Evolutionary conservation across 1,140 invertebrate species (phyloP).

Genomic region (Babylonia areolata): DNA sequence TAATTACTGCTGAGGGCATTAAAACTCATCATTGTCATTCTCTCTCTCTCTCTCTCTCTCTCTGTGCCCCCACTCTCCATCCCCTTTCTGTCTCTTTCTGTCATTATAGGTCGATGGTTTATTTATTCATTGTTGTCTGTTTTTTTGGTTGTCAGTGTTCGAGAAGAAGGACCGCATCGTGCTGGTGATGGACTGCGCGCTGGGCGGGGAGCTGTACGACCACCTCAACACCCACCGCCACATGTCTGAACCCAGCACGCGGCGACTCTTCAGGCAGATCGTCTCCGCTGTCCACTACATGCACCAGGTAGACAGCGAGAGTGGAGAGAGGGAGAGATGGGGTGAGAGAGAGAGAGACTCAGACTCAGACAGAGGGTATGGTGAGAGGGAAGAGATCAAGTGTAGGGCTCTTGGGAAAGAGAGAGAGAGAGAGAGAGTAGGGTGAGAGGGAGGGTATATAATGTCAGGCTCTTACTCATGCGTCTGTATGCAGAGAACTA

Average conservation of each 20-base stretch:
- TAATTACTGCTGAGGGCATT: too few species aligned
- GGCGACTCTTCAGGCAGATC: slow-evolving; percentile 97
- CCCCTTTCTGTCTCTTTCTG: not conserved
- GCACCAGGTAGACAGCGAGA: slow-evolving; percentile 96
- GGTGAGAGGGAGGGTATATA: too few species aligned
- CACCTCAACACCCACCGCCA: slow-evolving; percentile 96
- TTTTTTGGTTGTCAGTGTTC: slow-evolving; percentile 96
- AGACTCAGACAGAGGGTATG: too few species aligned
- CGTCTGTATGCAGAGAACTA: too few species aligned
- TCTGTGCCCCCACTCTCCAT: not conserved
- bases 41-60: not conserved
- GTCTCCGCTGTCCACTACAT: slow-evolving; percentile 98
- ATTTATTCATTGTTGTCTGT: slow-evolving; percentile 39
- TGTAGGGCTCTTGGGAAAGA: too few species aligned
- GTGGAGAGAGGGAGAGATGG: too few species aligned
- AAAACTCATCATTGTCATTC: not conserved
- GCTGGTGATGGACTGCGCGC: slow-evolving; percentile 99
- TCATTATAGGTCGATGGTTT: too few species aligned
- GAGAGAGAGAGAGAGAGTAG: too few species aligned
- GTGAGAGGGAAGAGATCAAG: too few species aligned
- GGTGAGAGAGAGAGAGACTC: too few species aligned
- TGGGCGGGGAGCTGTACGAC: slow-evolving; percentile 98
- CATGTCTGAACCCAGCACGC: slow-evolving; percentile 92
- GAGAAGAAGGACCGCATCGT: slow-evolving; percentile 99
- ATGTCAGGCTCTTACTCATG: too few species aligned